Conservation (phyloP, 1,140 invertebrate species). For the Argopecten irradians region DNA sequence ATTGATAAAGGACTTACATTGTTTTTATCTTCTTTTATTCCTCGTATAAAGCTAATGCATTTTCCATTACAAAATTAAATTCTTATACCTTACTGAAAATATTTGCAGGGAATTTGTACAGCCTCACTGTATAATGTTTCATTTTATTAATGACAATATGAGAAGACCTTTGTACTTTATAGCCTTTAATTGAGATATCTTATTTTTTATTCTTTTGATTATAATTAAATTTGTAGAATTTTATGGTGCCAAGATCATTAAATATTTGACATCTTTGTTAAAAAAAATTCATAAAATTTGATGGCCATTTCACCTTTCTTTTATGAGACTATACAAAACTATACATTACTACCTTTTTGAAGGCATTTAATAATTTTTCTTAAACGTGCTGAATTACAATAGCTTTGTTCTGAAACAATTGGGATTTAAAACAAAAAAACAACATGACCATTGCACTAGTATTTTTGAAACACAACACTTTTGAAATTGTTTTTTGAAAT, state of each 20-base stretch:
- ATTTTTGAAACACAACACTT: too few relatives aligned
- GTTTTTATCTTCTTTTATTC: neutral
- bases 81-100: slow-evolving; percentile 2
- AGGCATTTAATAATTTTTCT: too few relatives aligned
- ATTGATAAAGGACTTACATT: slow-evolving; percentile 18
- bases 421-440: too few relatives aligned
- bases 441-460: too few relatives aligned
- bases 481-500: too few relatives aligned
- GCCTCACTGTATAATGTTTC: neutral
- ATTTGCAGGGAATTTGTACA: neutral
- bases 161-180: neutral
- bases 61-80: slow-evolving; percentile 19
- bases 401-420: too few relatives aligned
- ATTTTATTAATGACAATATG: neutral
- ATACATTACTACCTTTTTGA: too few relatives aligned
- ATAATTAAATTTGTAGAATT: neutral
- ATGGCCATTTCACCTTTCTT: neutral
- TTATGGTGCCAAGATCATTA: neutral
- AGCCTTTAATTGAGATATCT: neutral
- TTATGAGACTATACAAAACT: too few relatives aligned
- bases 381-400: too few relatives aligned
- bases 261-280: neutral
- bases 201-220: neutral
- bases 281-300: neutral
- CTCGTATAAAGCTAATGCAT: neutral